Evolutionary conservation across 92 coral and sea anemone genomes (phyloP), one percentile per base, ranked within the genome.

Genomic region (Actinernus sp.): DNA sequence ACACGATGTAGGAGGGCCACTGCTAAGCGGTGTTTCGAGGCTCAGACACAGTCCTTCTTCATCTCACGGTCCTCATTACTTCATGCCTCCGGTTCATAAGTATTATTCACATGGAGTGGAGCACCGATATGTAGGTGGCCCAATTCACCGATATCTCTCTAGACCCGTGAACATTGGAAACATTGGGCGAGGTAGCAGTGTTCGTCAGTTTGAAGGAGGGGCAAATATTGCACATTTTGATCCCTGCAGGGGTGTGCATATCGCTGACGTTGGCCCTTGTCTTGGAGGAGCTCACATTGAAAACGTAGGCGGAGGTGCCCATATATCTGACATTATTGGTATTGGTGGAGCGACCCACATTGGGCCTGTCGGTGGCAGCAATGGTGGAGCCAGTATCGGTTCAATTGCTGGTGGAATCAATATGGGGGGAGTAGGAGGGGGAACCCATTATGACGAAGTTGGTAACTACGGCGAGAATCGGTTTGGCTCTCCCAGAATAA

Each of bases 81-180:
- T 64, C 48, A 17, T 78, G 3, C 60, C 39, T 10, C 45, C 92
- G 6, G 79, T 90, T 2, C 88, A 85, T 48, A 90, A 81, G 74
- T 90, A 71, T 41, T 40, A 62, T 49, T 85, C 88, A 0, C 40
- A 45, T 28, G 66, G 58, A 22, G 81, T 70, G n/a, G 81, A 85
- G 19, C 92, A 90, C 47, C 91, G 92, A 23, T 90, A 70, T 32
- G 21, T 79, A 31, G 73, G 76, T 1, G 31, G 49, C 0, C 92
- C 96, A 1, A 90, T 85, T 49, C 89, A 90, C 74, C 70, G 92
- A 19, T 90, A 80, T 26, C 63, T 90, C 18, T 63, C 83, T 18
- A 85, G 83, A 14, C 96, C 96, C 14, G 58, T 90, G 13, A 43
- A 76, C 37, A 61, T 84, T 22, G 75, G 49, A 49, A 45, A 18